phyloP scores from a whole-genome alignment of 2,888 invertebrate species.

The Ichneumoninae sp. region DNA sequence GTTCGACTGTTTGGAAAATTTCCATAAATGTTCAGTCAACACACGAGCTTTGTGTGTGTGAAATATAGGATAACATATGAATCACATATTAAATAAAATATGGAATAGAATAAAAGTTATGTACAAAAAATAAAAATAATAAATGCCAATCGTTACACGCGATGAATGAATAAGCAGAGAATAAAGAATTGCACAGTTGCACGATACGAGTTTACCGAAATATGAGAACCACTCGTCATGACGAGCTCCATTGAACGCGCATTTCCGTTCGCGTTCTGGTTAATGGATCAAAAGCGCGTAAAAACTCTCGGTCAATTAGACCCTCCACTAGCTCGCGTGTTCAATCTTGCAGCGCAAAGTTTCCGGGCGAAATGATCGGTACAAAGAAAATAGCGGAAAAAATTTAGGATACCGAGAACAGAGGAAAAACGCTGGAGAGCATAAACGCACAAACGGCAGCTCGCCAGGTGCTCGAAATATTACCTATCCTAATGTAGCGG shows the following conservation, averaged over 20 bases:
- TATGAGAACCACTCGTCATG: not conserved
- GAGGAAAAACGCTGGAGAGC: conserved; percentile 20
- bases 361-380: not conserved
- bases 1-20: not conserved
- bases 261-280: not conserved
- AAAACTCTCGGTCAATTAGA: conserved; percentile 21
- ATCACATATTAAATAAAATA: not conserved
- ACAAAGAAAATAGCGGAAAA: not conserved
- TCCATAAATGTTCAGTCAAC: not conserved
- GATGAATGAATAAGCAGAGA: too few species aligned
- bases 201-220: not conserved
- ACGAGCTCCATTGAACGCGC: not conserved
- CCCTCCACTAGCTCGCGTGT: not conserved
- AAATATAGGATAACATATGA: not conserved
- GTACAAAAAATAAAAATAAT: too few species aligned
- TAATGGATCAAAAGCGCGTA: not conserved
- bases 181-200: not conserved
- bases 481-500: conserved; percentile 26
- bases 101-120: too few species aligned
- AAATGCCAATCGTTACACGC: too few species aligned
- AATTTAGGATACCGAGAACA: not conserved
- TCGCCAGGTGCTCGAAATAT: conserved; percentile 36
- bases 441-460: conserved; percentile 14
- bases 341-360: not conserved
- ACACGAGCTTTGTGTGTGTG: too few species aligned